A percentile compares a stretch with the other conserved stretches of the same genome.
These are phyloP conservation scores for Taxidea taxus DNA, from an alignment of 2,113 vertebrate genomes.

Conservation along the genomic window DNA sequence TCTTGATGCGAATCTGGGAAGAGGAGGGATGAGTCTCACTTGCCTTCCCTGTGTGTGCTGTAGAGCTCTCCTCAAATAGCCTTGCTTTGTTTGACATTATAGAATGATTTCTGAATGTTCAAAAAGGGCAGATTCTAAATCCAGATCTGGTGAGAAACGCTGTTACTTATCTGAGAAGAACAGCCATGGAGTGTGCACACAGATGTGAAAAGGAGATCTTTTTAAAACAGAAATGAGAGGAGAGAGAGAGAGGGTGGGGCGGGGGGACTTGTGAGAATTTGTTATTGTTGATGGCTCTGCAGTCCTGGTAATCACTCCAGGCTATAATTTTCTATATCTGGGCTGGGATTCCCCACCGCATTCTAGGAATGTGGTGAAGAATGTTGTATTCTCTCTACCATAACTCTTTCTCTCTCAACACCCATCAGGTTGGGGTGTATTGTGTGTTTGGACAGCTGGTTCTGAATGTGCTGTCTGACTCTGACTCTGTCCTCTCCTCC, in stretches of 20 bases:
- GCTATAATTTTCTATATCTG: neutral
- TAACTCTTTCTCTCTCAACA: too few species aligned
- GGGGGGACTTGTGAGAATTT: too few species aligned
- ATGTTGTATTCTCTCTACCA: neutral
- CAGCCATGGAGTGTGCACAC: neutral
- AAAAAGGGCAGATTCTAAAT: slow-evolving; percentile 66
- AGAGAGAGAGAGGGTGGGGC: neutral
- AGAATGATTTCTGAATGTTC: slow-evolving; percentile 44
- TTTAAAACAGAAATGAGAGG: neutral
- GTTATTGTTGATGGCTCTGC: neutral
- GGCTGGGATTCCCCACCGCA: neutral
- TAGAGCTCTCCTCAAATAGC: neutral
- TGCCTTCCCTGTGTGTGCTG: neutral
- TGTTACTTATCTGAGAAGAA: slow-evolving; percentile 46
- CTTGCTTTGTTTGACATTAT: slow-evolving; percentile 44
- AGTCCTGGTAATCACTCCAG: neutral
- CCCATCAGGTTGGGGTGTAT: neutral
- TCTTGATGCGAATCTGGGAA: neutral
- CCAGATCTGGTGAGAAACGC: slow-evolving; percentile 33
- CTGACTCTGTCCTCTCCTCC: neutral
- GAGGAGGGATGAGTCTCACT: neutral
- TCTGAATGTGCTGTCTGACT: neutral
- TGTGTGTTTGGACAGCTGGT: neutral
- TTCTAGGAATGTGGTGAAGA: neutral
- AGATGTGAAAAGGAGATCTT: neutral